phyloP scores from a whole-genome alignment of 1,140 invertebrate genomes.

The Prorops nasuta region DNA sequence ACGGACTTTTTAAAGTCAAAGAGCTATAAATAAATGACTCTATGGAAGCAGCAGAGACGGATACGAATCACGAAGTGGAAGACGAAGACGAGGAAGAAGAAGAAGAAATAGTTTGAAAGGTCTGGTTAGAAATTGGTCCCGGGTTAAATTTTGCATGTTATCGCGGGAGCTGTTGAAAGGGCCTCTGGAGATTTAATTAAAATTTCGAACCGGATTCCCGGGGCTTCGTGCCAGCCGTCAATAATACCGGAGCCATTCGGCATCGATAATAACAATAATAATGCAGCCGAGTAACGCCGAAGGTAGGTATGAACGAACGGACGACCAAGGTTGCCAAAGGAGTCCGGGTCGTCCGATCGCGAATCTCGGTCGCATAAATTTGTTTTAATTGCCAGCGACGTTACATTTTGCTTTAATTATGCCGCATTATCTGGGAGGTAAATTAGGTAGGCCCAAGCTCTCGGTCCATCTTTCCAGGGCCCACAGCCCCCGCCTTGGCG shows the following conservation, averaged over 20 bases:
- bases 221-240: conserved; percentile 1
- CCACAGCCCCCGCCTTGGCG: conserved; percentile 5
- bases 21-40: too few species aligned
- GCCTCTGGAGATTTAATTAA: neutral
- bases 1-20: too few species aligned
- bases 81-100: too few species aligned
- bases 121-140: too few species aligned
- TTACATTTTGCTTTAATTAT: conserved; percentile 60
- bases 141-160: too few species aligned
- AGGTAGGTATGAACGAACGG: conserved; percentile 22
- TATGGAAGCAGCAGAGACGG: too few species aligned
- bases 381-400: conserved; percentile 60
- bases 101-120: too few species aligned
- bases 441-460: conserved; percentile 56
- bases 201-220: neutral
- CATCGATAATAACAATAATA: conserved; percentile 32
- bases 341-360: conserved; percentile 47
- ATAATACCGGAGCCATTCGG: conserved; percentile 15
- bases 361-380: conserved; percentile 59
- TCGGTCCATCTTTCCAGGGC: conserved; percentile 25
- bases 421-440: conserved; percentile 59
- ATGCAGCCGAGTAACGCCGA: conserved; percentile 10
- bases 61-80: too few species aligned
- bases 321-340: conserved; percentile 29
- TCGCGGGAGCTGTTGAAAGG: too few species aligned